Evolutionary conservation across 2,113 vertebrate species (phyloP).

Genomic region (Microtus pennsylvanicus): DNA sequence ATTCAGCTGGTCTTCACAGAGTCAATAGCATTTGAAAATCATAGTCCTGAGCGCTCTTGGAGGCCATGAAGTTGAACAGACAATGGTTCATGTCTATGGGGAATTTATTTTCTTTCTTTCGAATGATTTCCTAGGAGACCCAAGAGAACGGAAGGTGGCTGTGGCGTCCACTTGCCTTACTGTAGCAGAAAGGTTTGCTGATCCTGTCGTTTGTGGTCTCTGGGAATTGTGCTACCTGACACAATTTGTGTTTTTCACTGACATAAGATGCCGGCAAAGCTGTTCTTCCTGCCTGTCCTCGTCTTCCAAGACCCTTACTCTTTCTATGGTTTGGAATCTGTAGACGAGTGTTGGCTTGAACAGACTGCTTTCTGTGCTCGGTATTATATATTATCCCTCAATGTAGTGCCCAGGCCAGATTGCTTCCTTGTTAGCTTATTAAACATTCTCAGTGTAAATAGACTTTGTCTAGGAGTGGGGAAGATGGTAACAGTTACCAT

Average conservation of each 20-base stretch:
- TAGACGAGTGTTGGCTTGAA: constrained; percentile 8
- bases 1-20: neutral
- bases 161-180: constrained; percentile 24
- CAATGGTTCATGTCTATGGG: neutral
- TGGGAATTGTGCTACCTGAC: neutral
- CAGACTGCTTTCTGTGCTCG: neutral
- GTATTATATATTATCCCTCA: neutral
- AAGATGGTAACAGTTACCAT: neutral
- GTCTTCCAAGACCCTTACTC: neutral
- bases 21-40: constrained; percentile 27
- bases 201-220: neutral
- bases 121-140: constrained; percentile 33
- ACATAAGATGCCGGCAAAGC: constrained; percentile 5
- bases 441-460: neutral
- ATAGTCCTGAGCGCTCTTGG: neutral
- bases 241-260: neutral
- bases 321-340: constrained; percentile 20
- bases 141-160: neutral
- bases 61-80: neutral
- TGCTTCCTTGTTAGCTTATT: constrained; percentile 15
- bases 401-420: neutral
- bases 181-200: neutral
- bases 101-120: neutral
- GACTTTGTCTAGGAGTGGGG: neutral
- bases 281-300: neutral